Evolutionary conservation across 2,113 vertebrate genomes (phyloP).

Genomic region (Podarcis raffonei): DNA sequence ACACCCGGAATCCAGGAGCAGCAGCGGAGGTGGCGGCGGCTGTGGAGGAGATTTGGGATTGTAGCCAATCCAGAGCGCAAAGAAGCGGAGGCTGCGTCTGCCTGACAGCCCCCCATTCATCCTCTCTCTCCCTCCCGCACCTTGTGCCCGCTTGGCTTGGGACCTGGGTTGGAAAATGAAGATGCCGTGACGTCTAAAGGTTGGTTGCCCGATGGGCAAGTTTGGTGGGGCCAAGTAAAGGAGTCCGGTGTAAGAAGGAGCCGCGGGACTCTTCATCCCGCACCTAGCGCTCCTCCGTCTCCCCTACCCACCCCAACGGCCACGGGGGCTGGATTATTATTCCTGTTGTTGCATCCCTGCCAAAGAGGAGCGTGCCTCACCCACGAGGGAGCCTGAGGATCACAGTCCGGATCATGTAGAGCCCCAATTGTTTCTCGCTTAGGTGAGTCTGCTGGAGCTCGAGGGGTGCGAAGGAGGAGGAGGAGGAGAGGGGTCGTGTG

Average conservation of each 20-base stretch:
- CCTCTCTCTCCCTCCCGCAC: not conserved
- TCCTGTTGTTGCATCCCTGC: not conserved
- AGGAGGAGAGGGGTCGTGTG: not conserved
- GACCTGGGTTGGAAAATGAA: not conserved
- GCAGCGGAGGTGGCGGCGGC: not conserved
- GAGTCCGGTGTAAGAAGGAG: not conserved
- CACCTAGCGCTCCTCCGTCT: not conserved
- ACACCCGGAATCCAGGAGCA: not conserved
- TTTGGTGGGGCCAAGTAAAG: not conserved
- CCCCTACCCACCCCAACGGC: not conserved
- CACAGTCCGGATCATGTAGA: not conserved
- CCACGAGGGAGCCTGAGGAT: not conserved
- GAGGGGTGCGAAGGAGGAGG: no score
- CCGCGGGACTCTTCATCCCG: not conserved
- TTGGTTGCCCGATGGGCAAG: not conserved
- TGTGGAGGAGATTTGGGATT: no score
- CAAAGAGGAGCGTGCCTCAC: not conserved
- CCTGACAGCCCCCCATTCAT: not conserved
- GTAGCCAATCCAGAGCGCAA: conserved; percentile 2
- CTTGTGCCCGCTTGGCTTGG: not conserved
- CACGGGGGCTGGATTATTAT: not conserved
- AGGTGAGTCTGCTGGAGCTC: not conserved
- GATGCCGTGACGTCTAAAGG: not conserved
- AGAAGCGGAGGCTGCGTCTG: not conserved
- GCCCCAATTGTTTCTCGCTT: not conserved